Conservation (phyloP, 2,888 invertebrate genomes). For the Vanessa cardui region DNA sequence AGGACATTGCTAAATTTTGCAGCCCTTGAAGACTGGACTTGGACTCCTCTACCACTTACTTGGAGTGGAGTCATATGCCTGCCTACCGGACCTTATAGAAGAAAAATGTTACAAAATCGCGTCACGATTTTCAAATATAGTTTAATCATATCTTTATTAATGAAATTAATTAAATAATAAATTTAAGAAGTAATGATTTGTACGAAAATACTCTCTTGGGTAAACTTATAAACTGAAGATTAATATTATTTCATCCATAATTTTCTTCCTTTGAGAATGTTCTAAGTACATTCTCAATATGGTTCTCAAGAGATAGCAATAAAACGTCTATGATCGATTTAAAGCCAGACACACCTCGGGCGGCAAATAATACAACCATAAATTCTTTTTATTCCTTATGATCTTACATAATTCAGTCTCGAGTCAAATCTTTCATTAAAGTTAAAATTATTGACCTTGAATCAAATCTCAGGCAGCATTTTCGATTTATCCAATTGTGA, state of each 20-base stretch:
- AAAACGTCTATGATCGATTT: slow-evolving; percentile 15
- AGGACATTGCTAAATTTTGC: too few species aligned
- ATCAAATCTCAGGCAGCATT: slow-evolving; percentile 4
- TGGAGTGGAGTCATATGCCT: too few species aligned
- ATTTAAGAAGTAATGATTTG: not conserved
- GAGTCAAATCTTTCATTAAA: slow-evolving; percentile 25
- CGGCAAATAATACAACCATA: slow-evolving; percentile 16
- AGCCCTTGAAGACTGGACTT: too few species aligned
- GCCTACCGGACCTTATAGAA: too few species aligned
- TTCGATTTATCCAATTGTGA: slow-evolving; percentile 19
- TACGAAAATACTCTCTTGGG: not conserved
- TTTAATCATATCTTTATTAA: too few species aligned
- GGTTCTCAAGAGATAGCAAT: slow-evolving; percentile 7
- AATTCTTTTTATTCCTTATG: slow-evolving; percentile 24
- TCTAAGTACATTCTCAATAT: not conserved
- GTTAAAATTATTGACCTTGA: slow-evolving; percentile 14
- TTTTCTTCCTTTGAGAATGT: not conserved
- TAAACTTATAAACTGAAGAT: not conserved
- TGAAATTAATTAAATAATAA: too few species aligned
- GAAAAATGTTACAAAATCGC: too few species aligned
- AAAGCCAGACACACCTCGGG: slow-evolving; percentile 7
- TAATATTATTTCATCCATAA: not conserved
- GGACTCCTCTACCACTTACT: too few species aligned
- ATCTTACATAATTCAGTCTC: slow-evolving; percentile 13
- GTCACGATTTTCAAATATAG: too few species aligned